Evolutionary conservation across 2,113 vertebrate genomes (phyloP).

Genomic region (Calidris pugnax): DNA sequence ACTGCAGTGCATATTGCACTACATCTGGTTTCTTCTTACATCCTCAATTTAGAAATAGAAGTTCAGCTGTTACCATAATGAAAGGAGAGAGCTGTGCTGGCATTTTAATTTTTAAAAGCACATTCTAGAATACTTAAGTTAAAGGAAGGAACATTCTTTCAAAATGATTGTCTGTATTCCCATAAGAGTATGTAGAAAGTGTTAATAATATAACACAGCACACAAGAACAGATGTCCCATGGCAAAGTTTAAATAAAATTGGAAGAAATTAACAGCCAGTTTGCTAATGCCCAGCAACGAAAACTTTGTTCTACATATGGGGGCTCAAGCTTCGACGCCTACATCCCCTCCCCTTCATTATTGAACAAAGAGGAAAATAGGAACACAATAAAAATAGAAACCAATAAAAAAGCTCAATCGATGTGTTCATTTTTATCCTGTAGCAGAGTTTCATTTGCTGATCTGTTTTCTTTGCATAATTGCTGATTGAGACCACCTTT

Average conservation of each 20-base stretch:
- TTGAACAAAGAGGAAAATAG: slow-evolving; percentile 58
- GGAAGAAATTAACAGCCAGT: slow-evolving; percentile 66
- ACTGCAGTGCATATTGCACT: not conserved
- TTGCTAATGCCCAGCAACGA: slow-evolving; percentile 39
- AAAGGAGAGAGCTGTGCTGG: not conserved
- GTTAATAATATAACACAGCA: slow-evolving; percentile 18
- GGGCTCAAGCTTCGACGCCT: not conserved
- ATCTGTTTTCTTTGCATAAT: not conserved
- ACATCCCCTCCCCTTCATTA: slow-evolving; percentile 63
- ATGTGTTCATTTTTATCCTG: slow-evolving; percentile 4
- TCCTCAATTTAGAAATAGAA: slow-evolving; percentile 4
- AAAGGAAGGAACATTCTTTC: not conserved
- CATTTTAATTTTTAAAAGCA: not conserved
- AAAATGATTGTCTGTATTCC: not conserved
- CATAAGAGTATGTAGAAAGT: slow-evolving; percentile 18
- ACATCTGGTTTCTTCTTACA: slow-evolving; percentile 26
- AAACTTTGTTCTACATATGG: slow-evolving; percentile 61
- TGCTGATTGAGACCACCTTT: slow-evolving; percentile 10
- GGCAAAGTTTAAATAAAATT: slow-evolving; percentile 71
- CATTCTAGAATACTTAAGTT: not conserved
- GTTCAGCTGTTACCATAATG: not conserved
- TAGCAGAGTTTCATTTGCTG: not conserved
- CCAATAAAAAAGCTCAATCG: not conserved
- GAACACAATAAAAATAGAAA: slow-evolving; percentile 69
- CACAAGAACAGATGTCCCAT: slow-evolving; percentile 70